Base-by-base conservation (phyloP, 92 coral and sea anemone genomes). In the Epizoanthus fatuus region DNA sequence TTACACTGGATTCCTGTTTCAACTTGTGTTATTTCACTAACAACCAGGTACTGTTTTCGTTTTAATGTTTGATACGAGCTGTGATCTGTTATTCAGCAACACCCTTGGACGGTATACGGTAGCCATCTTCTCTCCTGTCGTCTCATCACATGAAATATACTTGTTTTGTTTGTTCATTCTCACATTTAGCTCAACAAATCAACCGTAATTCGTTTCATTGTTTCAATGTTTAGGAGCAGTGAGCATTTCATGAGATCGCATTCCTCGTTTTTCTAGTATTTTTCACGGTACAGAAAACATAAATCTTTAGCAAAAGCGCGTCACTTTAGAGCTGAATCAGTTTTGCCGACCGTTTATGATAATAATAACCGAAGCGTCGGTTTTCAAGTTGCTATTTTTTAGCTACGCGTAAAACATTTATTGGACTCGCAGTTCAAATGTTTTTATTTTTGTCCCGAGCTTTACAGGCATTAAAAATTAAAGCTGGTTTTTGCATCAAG, bases 91-190 rank as follows among this genome's bases (percentile, higher is more conserved):
- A 39, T 64, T 9, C 35, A 40, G 29, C 16, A 75, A 35, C 17
- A 7, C 62, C 37, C 29, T 29, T 29, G 0, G 20, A 54, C 44
- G 25, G 13, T 25, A 15, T 12, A 54, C 44, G 25, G 13, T 25
- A 15, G 19, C 11, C 72, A 66, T 37, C 17, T 15, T 63, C 65
- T 56, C 58, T 54, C 58, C 22, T 75, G 80, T 75, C 65, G 80
- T 38, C 80, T 63, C 63, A 2, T 35, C 17, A 49, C 80, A 54
- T 38, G 65, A 75, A 58, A 35, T 7, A 37, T 1, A 5, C 51
- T 75, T 57, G 37, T 75, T 75, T 19, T 55, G 40, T 22, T 54
- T 38, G 53, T 56, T 56, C 80, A 32, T 19, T 75, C 44, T 57
- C 66, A 16, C 52, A 13, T 53, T 38, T 14, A 54, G 54, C 51